Percentiles rank a stretch among this genome's conserved stretches.
These are phyloP conservation scores for Itoplectis maculator DNA, from an alignment of 2,888 invertebrate species.

Conservation along the genomic window DNA sequence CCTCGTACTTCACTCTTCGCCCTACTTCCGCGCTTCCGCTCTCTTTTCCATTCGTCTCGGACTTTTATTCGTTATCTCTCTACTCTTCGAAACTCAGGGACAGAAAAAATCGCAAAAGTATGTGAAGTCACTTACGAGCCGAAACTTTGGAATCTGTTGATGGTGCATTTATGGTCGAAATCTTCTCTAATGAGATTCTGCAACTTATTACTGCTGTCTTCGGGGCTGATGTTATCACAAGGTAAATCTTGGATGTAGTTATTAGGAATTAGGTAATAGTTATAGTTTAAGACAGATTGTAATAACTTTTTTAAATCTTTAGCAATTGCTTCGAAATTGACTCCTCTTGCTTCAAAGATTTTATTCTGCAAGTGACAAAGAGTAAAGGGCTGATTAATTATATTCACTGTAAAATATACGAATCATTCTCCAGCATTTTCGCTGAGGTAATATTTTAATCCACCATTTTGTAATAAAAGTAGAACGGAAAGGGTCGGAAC, in stretches of 20 bases:
- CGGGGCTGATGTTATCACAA: too few relatives aligned
- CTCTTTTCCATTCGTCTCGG: constrained; percentile 2
- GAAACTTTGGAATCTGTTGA: neutral
- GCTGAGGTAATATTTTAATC: neutral
- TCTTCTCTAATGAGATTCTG: neutral
- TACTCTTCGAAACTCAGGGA: neutral
- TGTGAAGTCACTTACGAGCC: neutral
- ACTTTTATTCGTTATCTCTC: neutral
- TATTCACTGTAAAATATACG: neutral
- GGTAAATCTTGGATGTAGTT: too few relatives aligned
- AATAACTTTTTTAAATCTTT: too few relatives aligned
- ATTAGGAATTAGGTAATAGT: too few relatives aligned
- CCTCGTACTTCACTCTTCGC: constrained; percentile 31
- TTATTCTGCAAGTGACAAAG: too few relatives aligned
- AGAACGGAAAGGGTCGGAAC: neutral
- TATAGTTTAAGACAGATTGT: too few relatives aligned
- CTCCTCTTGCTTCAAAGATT: too few relatives aligned
- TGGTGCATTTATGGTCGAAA: neutral
- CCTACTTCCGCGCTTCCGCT: constrained; percentile 16
- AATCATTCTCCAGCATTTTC: neutral
- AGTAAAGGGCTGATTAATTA: too few relatives aligned
- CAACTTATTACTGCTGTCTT: too few relatives aligned
- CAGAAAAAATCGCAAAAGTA: constrained; percentile 3
- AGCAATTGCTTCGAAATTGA: too few relatives aligned
- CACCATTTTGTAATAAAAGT: neutral